Base-by-base conservation (phyloP, 1,140 invertebrate genomes). In the Vanessa tameamea region DNA sequence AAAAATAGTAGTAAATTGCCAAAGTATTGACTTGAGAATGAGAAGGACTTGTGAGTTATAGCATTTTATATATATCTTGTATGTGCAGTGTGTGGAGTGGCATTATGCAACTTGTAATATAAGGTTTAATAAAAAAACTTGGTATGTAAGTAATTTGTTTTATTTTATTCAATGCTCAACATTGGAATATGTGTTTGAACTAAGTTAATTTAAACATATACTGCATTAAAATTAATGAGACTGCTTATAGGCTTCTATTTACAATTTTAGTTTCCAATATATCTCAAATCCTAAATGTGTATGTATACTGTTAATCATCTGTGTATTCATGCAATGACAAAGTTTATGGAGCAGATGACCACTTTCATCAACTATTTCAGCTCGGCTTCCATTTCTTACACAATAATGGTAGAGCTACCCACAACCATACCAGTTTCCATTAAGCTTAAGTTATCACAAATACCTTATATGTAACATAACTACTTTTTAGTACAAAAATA, bases 71-170 rank as follows among this genome's bases (percentile, higher is more conserved):
- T n/a, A 53, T n/a, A 53, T 53, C 50, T 16, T 53, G 50, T 53
- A 53, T 16, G 37, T 43, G 50, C n/a, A 53, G 65, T 23, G 65
- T 55, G 65, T n/a, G 47, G 23, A 51, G 48, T 51, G 9, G 48
- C 47, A 50, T 51, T 51, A 47, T 66, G 50, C 11, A n/a, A 67
- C 48, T 55, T 55, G 31, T 55, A 50, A 67, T 67, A 55, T 47
- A 26, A 26, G 55, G 16, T 57, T 57, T 12, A 57, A 57, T 57
- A 57, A 57, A 57, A 57, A 0, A 14, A 57, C 55, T 23, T 14
- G 16, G 20, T 57, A 57, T 57, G 55, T 16, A 57, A 9, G 23
- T 23, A n/a, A 57, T 57, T 57, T 57, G 55, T 57, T 57, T 57
- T 57, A 57, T 57, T 57, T 57, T 8, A 11, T 57, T 26, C 55